Evolutionary conservation across 1,140 invertebrate species (phyloP), one percentile per base, ranked within the genome.

Genomic region (Drosophila repletoides): DNA sequence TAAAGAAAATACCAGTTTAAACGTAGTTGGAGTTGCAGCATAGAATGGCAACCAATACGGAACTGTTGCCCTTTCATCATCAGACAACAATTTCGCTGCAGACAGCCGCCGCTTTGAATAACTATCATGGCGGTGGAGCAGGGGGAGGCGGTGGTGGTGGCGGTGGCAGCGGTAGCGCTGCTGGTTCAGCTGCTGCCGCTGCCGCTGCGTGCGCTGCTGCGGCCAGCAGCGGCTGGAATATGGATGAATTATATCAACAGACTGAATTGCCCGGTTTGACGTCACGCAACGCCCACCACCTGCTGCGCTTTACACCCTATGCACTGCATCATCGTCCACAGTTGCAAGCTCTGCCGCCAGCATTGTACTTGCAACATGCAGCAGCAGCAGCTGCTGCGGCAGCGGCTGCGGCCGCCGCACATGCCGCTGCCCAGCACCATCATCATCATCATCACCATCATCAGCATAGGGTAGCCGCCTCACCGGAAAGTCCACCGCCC

Each of bases 401-500:
- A 14, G 81, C 86, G n/a, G 79, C 80, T 5, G 87, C 87, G 1
- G 87, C 87, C 3, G 87, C 87, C 1, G 88, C 86, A 33, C 75
- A 79, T 56, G 74, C n/a, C n/a, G n/a, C n/a, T n/a, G n/a, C 73
- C 19, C 75, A 83, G 36, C 80, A 81, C 10, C 88, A 89, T 40
- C 88, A 89, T 58, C 66, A 75, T 9, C 88, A 88, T 19, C 88
- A 88, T 40, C 79, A 83, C 26, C 80, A 79, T 58, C 72, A 74
- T 31, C 83, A 86, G 61, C 88, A 87, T 92, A 72, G 94, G n/a
- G n/a, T n/a, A 93, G 91, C 94, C 66, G 88, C 91, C 65, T 68
- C 88, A 70, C 79, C 79, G 51, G 77, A 81, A 28, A 88, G 84
- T 53, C 77, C 88, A 17, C 69, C 86, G 24, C 76, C 76, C 66